These are phyloP conservation scores for Cyclargus thomasi DNA, from an alignment of 1,140 invertebrate species.

Conservation along the genomic window DNA sequence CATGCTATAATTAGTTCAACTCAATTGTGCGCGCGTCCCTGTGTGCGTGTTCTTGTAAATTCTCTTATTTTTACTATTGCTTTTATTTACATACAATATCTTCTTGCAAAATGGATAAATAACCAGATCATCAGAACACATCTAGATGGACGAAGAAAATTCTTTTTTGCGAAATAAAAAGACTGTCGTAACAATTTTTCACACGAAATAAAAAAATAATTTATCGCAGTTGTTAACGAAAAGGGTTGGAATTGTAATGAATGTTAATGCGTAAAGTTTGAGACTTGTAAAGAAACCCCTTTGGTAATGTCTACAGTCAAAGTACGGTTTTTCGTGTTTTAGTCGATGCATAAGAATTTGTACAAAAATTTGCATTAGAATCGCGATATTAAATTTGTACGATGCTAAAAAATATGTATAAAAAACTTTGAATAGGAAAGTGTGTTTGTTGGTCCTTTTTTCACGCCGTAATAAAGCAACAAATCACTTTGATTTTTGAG, in stretches of 20 bases:
- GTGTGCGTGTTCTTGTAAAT: too few species aligned
- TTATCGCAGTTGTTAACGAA: not conserved
- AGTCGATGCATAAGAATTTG: not conserved
- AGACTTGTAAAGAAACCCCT: not conserved
- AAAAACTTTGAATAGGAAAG: too few species aligned
- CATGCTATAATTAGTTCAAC: too few species aligned
- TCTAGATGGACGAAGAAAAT: too few species aligned
- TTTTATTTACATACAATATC: too few species aligned
- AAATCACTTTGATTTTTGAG: too few species aligned
- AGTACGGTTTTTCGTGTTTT: not conserved
- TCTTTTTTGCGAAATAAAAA: conserved; percentile 4
- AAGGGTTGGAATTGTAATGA: conserved; percentile 11
- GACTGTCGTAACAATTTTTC: not conserved
- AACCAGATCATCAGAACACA: too few species aligned
- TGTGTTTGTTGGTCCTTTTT: too few species aligned
- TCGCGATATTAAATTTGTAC: not conserved
- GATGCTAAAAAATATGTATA: not conserved
- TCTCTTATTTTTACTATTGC: too few species aligned
- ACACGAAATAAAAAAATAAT: not conserved
- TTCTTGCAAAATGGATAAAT: too few species aligned
- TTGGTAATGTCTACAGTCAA: not conserved
- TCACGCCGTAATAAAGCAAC: too few species aligned
- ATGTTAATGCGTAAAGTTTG: conserved; percentile 3
- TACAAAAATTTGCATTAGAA: not conserved
- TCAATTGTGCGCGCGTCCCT: too few species aligned